Evolutionary conservation across 1,140 invertebrate species (phyloP).

Genomic region (Ectropis grisescens): DNA sequence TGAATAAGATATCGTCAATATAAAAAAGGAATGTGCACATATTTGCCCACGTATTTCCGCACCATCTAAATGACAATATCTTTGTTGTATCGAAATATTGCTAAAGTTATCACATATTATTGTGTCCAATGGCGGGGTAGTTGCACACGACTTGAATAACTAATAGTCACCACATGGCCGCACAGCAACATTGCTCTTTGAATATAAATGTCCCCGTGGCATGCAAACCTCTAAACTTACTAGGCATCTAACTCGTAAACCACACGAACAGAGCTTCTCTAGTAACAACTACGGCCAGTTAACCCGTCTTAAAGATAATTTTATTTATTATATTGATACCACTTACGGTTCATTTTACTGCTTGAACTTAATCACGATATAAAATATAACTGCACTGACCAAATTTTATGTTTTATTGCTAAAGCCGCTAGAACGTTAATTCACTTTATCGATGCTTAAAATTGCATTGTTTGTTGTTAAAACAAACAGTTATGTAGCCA

Average conservation of each 20-base stretch:
- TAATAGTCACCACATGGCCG: constrained; percentile 3
- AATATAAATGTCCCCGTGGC: constrained; percentile 10
- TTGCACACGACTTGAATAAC: constrained; percentile 10
- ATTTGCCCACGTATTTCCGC: too few relatives aligned
- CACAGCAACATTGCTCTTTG: constrained; percentile 1
- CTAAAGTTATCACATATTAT: constrained; percentile 14
- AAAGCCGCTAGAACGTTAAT: background rate
- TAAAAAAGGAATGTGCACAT: too few relatives aligned
- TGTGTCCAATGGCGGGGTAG: constrained; percentile 3
- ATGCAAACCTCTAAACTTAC: constrained; percentile 2
- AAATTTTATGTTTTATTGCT: background rate
- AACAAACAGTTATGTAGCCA: background rate
- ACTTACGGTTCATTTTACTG: background rate
- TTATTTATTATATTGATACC: too few relatives aligned
- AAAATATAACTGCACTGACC: too few relatives aligned
- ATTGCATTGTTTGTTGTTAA: background rate
- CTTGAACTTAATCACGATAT: background rate
- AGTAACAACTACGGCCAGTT: too few relatives aligned
- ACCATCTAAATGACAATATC: constrained; percentile 15
- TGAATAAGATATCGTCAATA: too few relatives aligned
- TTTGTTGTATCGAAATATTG: constrained; percentile 8
- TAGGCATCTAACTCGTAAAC: too few relatives aligned
- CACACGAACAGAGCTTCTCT: too few relatives aligned
- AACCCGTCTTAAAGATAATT: too few relatives aligned
- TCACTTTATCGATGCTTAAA: background rate